Percentiles rank a stretch among this genome's conserved stretches.
Evolutionary conservation across 2,113 vertebrate species (phyloP).

Genomic region (Probosciger aterrimus): DNA sequence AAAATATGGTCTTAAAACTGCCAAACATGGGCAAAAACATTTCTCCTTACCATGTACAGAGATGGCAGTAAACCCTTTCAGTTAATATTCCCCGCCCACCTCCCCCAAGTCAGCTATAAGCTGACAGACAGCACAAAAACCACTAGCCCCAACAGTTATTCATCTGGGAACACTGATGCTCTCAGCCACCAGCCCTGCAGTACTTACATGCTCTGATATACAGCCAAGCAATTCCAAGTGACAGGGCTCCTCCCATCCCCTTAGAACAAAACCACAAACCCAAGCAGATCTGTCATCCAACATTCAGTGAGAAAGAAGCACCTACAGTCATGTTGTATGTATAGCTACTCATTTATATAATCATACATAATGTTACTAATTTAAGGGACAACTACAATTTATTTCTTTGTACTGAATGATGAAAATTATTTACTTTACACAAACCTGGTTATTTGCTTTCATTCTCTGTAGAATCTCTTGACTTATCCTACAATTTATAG

Average conservation of each 20-base stretch:
- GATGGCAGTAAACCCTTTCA: background rate
- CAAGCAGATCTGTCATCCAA: background rate
- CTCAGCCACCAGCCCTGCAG: background rate
- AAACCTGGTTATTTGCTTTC: background rate
- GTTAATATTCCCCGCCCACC: background rate
- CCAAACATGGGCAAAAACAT: background rate
- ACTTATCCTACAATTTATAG: background rate
- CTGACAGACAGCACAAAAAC: background rate
- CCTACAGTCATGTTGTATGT: rapidly evolving
- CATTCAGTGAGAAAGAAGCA: background rate
- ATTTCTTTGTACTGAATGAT: background rate
- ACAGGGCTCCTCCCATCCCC: background rate
- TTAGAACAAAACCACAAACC: background rate
- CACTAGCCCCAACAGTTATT: background rate
- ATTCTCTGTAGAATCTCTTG: background rate
- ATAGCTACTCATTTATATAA: background rate
- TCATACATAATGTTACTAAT: background rate
- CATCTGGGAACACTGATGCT: background rate
- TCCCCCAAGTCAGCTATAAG: background rate
- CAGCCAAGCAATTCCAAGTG: background rate
- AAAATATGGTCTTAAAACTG: background rate
- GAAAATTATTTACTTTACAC: background rate
- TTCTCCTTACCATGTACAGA: background rate
- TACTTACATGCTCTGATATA: background rate
- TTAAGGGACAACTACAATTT: background rate